Evolutionary conservation across 2,113 vertebrate species (phyloP).

Genomic region (Leptobrachium leishanense): DNA sequence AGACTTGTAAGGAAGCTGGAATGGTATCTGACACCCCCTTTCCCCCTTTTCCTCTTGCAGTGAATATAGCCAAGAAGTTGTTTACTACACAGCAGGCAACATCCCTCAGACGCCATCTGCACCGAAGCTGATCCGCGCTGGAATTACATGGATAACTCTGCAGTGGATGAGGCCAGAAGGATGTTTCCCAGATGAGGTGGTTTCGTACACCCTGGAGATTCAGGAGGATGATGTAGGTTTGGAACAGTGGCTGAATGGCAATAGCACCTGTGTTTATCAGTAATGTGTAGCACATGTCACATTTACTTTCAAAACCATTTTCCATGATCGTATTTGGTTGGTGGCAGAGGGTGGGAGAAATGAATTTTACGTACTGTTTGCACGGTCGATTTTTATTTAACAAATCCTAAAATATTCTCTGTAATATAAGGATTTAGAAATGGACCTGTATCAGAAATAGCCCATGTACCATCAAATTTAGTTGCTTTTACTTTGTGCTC

Average conservation of each 20-base stretch:
- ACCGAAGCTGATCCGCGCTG: constrained; percentile 85
- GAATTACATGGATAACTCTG: constrained; percentile 88
- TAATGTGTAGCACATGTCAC: not conserved
- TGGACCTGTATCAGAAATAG: too few relatives aligned
- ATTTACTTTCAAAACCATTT: not conserved
- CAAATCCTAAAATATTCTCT: too few relatives aligned
- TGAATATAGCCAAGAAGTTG: constrained; percentile 90
- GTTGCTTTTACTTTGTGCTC: too few relatives aligned
- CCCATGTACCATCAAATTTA: too few relatives aligned
- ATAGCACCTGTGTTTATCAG: not conserved
- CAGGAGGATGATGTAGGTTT: constrained; percentile 89
- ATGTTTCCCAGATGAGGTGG: constrained; percentile 81
- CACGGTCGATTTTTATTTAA: too few relatives aligned
- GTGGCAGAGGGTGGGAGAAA: too few relatives aligned
- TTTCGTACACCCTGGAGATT: constrained; percentile 94
- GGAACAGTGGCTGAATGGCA: not conserved
- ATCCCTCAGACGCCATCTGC: constrained; percentile 87
- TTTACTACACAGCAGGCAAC: constrained; percentile 89
- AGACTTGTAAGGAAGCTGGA: not conserved
- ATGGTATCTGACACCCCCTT: not conserved
- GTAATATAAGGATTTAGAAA: too few relatives aligned
- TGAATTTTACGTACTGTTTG: too few relatives aligned
- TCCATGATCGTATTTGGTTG: too few relatives aligned
- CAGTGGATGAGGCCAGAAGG: constrained; percentile 92
- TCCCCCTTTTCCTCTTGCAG: constrained; percentile 62